A percentile compares a stretch with the other conserved stretches of the same genome.
Conservation (phyloP, 2,113 vertebrate genomes). For the Pachycephala philippinensis region DNA sequence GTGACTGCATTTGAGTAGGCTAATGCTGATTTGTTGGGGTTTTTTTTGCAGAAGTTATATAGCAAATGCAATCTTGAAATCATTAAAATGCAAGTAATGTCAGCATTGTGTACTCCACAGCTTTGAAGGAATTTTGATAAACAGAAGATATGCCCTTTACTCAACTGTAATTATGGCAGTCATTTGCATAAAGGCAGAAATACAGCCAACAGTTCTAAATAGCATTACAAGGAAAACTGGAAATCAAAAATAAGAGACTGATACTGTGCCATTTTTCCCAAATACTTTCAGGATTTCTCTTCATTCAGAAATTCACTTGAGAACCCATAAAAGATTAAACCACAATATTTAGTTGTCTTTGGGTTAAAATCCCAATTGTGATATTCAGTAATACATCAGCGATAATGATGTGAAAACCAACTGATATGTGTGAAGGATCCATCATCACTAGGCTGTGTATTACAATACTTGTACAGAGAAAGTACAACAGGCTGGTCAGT, state of each 20-base stretch:
- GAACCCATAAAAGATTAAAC: not conserved
- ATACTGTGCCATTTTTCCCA: not conserved
- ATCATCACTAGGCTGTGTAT: not conserved
- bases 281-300: not conserved
- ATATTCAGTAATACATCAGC: not conserved
- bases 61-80: conserved; percentile 27
- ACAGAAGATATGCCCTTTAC: not conserved
- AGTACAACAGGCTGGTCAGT: accelerated
- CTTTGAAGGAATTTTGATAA: conserved; percentile 19
- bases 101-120: not conserved
- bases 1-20: not conserved
- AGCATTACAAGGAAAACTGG: not conserved
- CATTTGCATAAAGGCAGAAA: conserved; percentile 19
- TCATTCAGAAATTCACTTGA: not conserved
- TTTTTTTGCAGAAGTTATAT: not conserved
- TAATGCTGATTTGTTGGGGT: not conserved
- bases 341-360: not conserved
- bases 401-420: not conserved
- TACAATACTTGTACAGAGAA: not conserved
- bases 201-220: not conserved
- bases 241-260: not conserved
- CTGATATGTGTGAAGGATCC: not conserved
- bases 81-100: conserved; percentile 36
- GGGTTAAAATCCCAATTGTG: not conserved
- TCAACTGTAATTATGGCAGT: not conserved